Evolutionary conservation across 2,113 vertebrate genomes (phyloP).

Genomic region (Centropus bengalensis): DNA sequence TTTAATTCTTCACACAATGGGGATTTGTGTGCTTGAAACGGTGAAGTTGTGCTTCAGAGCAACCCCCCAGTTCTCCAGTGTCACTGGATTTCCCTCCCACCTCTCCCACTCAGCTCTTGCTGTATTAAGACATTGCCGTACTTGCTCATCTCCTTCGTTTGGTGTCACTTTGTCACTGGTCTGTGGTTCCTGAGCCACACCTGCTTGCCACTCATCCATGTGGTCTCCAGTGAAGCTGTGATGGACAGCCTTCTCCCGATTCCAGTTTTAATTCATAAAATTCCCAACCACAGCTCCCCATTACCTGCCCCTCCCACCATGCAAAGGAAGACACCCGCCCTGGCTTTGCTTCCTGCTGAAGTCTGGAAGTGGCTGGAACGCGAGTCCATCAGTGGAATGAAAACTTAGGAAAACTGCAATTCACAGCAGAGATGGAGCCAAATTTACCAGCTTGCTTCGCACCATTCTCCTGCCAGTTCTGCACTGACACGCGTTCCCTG

Average conservation of each 20-base stretch:
- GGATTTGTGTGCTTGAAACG: not conserved
- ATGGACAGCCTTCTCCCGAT: not conserved
- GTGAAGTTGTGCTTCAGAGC: not conserved
- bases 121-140: not conserved
- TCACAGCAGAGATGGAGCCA: not conserved
- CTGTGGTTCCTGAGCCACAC: not conserved
- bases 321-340: not conserved
- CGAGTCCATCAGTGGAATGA: not conserved
- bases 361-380: not conserved
- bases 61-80: not conserved
- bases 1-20: not conserved
- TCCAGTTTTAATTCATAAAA: not conserved
- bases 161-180: not conserved
- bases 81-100: not conserved
- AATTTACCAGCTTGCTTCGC: not conserved
- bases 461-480: fast-evolving
- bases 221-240: not conserved
- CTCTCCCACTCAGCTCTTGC: not conserved
- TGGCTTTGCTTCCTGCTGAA: not conserved
- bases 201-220: not conserved
- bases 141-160: not conserved
- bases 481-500: fast-evolving
- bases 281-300: not conserved
- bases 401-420: not conserved
- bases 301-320: not conserved